phyloP scores from a whole-genome alignment of 1,140 invertebrate genomes.

The Dreissena polymorpha region DNA sequence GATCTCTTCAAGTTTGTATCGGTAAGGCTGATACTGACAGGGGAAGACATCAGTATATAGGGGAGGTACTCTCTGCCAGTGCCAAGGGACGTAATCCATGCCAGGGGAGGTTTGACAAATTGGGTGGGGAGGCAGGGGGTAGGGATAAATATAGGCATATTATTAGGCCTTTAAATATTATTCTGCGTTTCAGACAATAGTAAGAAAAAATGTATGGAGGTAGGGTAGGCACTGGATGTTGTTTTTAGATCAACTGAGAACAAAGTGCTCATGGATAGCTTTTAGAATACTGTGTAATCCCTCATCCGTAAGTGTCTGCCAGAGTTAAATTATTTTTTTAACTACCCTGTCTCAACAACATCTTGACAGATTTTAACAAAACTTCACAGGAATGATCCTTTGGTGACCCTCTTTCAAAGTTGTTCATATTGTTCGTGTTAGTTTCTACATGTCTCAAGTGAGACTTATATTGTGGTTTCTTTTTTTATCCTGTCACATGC shows the following conservation, averaged over 20 bases:
- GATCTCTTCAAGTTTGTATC: constrained; percentile 88
- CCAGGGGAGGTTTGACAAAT: background rate
- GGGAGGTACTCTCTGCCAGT: no score
- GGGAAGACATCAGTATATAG: no score
- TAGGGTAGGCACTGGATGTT: no score
- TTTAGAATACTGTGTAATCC: no score
- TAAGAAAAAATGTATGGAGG: no score
- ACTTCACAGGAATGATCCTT: no score
- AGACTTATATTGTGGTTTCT: background rate
- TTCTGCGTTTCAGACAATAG: background rate
- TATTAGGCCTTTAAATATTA: background rate
- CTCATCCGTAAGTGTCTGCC: no score
- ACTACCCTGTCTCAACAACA: background rate
- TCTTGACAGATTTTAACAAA: background rate
- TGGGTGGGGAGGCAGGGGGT: background rate
- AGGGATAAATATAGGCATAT: background rate
- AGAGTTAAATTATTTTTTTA: background rate
- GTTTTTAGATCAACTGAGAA: no score
- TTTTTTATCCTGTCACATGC: no score
- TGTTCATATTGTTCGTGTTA: background rate
- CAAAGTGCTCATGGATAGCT: no score
- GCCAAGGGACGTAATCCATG: constrained; percentile 81
- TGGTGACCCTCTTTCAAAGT: no score
- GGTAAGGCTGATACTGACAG: no score
- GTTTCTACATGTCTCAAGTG: background rate